Base-by-base conservation (phyloP, 2,888 invertebrate species). In the Latrodectus elegans region DNA sequence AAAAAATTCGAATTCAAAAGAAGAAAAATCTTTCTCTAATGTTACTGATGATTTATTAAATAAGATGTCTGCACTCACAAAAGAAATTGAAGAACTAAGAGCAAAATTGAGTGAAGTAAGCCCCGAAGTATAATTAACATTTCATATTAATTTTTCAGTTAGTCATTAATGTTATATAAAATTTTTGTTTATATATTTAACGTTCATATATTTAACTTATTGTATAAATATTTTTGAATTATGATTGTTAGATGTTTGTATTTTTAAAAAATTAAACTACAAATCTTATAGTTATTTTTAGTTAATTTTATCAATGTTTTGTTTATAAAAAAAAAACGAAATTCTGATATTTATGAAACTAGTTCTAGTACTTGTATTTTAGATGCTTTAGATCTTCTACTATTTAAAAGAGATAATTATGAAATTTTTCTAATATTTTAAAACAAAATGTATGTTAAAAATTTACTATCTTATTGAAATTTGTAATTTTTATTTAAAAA, bases 61-160 rank as follows among this genome's bases (percentile, higher is more conserved):
- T 4, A 17, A 52, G 26, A 26, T 80, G 51, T 38, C 70, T 71
- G 26, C 38, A 51, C 38, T 26, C 38, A n/a, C 14, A 49, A 65
- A 73, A 72, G 86, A 81, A 77, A 17, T 81, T 49, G 83, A 88
- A 79, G 75, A 84, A 26, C 52, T 88, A 22, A 83, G 71, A 49
- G 51, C 68, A 53, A 74, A 70, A 70, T 68, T 88, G 52, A 65
- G 71, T 79, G 72, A 79, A 75, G 88, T 84, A 53, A 55, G 12
- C 55, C 53, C 1, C 9, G 51, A 60, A 38, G 38, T 6, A 4
- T 6, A 38, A 38, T 38, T 38, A 38, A 68, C 11, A 11, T 17
- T 26, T 68, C 8, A 22, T 68, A 8, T 68, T n/a, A 22, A 22
- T 17, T 68, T 17, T 22, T 68, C 68, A 22, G 12, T 22, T n/a